Evolutionary conservation across 1,140 invertebrate genomes (phyloP).

Genomic region (Dendroctonus valens): DNA sequence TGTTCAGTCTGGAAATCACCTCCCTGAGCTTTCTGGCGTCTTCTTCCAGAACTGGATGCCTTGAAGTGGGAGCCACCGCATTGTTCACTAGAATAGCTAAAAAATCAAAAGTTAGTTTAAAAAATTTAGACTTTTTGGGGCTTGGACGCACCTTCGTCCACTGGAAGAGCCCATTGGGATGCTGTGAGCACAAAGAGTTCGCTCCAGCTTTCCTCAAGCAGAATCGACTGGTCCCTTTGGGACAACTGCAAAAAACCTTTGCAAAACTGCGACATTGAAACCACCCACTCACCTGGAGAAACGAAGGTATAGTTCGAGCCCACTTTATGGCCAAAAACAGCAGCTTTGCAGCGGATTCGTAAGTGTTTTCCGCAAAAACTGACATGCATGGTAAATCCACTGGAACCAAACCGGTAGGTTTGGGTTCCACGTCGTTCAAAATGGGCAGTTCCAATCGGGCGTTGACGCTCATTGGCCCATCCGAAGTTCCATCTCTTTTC

Average conservation of each 20-base stretch:
- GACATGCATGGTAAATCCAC: constrained; percentile 45
- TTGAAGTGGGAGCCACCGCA: constrained; percentile 45
- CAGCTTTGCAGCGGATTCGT: constrained; percentile 75
- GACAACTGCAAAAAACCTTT: constrained; percentile 56
- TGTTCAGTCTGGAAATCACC: constrained; percentile 62
- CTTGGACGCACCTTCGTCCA: constrained; percentile 64
- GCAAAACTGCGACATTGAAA: neutral
- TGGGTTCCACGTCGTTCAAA: constrained; percentile 36
- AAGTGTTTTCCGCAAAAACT: constrained; percentile 61
- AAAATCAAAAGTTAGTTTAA: constrained; percentile 10
- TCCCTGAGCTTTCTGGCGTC: constrained; percentile 55
- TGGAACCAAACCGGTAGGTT: constrained; percentile 31
- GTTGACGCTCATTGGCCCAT: neutral
- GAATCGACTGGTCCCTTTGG: constrained; percentile 65
- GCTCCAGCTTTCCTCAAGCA: constrained; percentile 78
- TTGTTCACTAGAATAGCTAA: constrained; percentile 48
- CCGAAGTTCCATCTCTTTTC: constrained; percentile 26
- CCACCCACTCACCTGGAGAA: constrained; percentile 58
- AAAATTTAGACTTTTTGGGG: neutral
- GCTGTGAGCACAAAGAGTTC: constrained; percentile 82
- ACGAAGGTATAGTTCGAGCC: constrained; percentile 73
- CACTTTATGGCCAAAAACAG: constrained; percentile 75
- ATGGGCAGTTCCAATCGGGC: constrained; percentile 44
- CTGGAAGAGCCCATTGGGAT: constrained; percentile 73
- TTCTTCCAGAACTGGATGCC: constrained; percentile 49